Base-by-base conservation (phyloP, 2,113 vertebrate species). In the Aphyosemion australe region DNA sequence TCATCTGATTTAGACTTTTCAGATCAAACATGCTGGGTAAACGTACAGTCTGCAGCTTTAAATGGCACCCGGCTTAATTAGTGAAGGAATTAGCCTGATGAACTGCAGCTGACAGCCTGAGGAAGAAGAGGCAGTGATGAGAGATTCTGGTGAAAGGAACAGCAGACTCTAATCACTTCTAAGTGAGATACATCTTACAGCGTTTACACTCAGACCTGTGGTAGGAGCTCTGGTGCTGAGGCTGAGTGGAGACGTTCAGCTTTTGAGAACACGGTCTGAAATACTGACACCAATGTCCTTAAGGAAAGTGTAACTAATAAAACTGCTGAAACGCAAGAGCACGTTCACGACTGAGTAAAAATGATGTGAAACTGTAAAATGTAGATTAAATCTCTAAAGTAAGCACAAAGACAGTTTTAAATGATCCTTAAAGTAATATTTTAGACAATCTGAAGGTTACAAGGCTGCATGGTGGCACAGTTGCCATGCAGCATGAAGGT, bases 131-230 rank as follows among this genome's bases (percentile, higher is more conserved):
- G 41, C 77, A 65, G 61, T 51, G 71, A 82, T 61, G 69, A 80
- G 67, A 82, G 78, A 85, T 84, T 71, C 86, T 34, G 61, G 62
- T 54, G 74, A 68, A 58, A 65, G 65, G 68, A 80, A 74, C 61
- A 72, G 78, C 69, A 64, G 72, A 78, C 75, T 68, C 64, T 78
- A 84, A 84, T 87, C 74, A 74, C 72, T 85, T 68, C 79, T 79
- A 61, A 82, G 75, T 31, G 53, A 64, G 65, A 58, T 63, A 62
- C 62, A 47, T 84, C 61, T 71, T 53, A 66, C 41, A 53, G 74
- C 21, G 34, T 52, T 69, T 47, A 52, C 69, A 72, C 55, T 59
- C 49, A 39, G 55, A 65, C 14, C 55, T 63, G 71, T 49, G 71
- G 77, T 12, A 61, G 32, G 58, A 26, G 26, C 26, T 26, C 58